These are phyloP conservation scores for Celastrina argiolus DNA, from an alignment of 2,888 invertebrate species.

Conservation along the genomic window DNA sequence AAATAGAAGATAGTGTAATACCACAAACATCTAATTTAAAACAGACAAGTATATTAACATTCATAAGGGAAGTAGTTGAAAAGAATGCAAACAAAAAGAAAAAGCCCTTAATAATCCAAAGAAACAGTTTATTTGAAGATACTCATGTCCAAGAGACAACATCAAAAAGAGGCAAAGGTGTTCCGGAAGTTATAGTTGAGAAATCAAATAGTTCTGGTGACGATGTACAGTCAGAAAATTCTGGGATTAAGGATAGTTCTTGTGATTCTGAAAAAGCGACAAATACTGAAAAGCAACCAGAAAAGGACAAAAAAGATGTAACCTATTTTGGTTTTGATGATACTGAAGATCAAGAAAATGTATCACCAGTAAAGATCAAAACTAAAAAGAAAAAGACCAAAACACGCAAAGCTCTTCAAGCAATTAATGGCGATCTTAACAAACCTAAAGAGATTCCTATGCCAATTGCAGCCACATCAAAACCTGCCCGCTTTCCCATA, in stretches of 20 bases:
- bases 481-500: conserved; percentile 44
- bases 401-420: conserved; percentile 51
- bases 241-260: conserved; percentile 33
- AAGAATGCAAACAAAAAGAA: conserved; percentile 56
- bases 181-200: conserved; percentile 7
- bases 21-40: conserved; percentile 45
- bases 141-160: conserved; percentile 34
- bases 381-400: conserved; percentile 43
- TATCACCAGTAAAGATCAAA: conserved; percentile 51
- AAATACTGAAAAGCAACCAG: conserved; percentile 38
- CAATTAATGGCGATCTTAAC: conserved; percentile 49
- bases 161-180: conserved; percentile 28
- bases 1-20: conserved; percentile 38
- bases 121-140: conserved; percentile 48
- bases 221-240: conserved; percentile 14
- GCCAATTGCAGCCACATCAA: conserved; percentile 49
- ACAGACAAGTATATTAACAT: conserved; percentile 68
- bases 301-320: conserved; percentile 42
- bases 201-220: conserved; percentile 12
- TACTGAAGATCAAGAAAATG: conserved; percentile 61
- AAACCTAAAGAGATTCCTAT: conserved; percentile 47
- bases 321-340: conserved; percentile 73
- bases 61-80: conserved; percentile 62
- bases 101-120: conserved; percentile 40
- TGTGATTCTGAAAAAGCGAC: conserved; percentile 26